phyloP scores from a whole-genome alignment of 2,888 invertebrate genomes.

The Balanococcus diminutus region DNA sequence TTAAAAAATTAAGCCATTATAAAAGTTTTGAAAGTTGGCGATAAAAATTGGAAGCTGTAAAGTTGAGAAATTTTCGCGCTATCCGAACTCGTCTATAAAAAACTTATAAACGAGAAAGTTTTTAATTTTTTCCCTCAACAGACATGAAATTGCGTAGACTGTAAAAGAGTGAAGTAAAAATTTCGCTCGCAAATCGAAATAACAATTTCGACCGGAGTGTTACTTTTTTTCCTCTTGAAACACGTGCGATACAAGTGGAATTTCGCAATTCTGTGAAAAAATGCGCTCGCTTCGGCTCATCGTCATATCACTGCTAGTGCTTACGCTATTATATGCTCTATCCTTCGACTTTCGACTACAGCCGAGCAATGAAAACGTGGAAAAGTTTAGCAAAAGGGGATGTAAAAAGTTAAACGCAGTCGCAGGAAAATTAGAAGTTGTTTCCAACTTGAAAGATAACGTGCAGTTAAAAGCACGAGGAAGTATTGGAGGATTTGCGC shows the following conservation, averaged over 20 bases:
- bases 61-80: conserved; percentile 17
- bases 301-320: not conserved
- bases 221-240: not conserved
- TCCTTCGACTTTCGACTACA: not conserved
- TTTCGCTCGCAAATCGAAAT: not conserved
- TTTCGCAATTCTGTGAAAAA: not conserved
- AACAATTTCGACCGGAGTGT: not conserved
- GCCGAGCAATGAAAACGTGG: not conserved
- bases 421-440: conserved; percentile 20
- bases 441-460: not conserved
- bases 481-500: not conserved
- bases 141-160: not conserved
- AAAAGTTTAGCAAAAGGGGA: not conserved
- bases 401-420: conserved; percentile 10
- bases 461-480: not conserved
- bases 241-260: not conserved
- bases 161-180: not conserved
- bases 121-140: not conserved
- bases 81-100: not conserved
- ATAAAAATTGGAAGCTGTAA: not conserved
- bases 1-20: not conserved
- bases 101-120: not conserved
- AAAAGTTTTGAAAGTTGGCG: not conserved
- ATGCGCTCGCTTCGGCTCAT: not conserved
- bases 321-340: not conserved